Evolutionary conservation across 2,797 vertebrate species (phyloP), one percentile per base, ranked within the genome.

Genomic region (Sebastes melanostomus): DNA sequence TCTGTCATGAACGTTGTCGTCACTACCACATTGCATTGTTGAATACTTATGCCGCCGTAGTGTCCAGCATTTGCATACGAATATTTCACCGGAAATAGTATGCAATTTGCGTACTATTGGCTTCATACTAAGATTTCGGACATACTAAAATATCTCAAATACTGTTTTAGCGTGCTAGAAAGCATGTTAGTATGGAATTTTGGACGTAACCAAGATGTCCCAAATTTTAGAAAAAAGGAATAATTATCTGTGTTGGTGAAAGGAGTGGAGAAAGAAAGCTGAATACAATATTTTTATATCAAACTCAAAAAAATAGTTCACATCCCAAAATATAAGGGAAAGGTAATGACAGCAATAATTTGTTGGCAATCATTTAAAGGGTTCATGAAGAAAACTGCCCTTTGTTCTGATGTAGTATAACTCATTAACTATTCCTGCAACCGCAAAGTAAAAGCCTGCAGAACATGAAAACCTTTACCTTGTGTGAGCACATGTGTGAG

Each of bases 401-500:
- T 86, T 82, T 84, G 66, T 60, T 52, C 72, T 62, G 0, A 11
- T 65, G 30, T 6, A 32, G 13, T 25, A 79, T 82, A 63, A 89
- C 66, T 86, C 54, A 91, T 84, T 88, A 87, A 90, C 86, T 50
- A 68, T 72, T 80, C 8, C n/a, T 30, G 18, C 13, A 52, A 60
- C 52, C 4, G 5, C 36, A 54, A 62, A 63, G 68, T 59, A 22
- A 77, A 10, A 58, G 10, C 7, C 32, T 69, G 29, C 52, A 68
- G 59, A 77, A 85, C 58, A 72, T 63, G 61, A 12, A 60, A 80
- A 81, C 25, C 8, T 82, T 77, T 60, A 80, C 50, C 25, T 14
- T 36, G 11, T 66, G 13, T 58, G 34, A 16, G n/a, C 18, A 11
- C 38, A 54, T 12, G 4, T 32, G 25, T 22, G 7, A 8, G 20